phyloP scores from a whole-genome alignment of 1,140 invertebrate species.

The Physella acuta region DNA sequence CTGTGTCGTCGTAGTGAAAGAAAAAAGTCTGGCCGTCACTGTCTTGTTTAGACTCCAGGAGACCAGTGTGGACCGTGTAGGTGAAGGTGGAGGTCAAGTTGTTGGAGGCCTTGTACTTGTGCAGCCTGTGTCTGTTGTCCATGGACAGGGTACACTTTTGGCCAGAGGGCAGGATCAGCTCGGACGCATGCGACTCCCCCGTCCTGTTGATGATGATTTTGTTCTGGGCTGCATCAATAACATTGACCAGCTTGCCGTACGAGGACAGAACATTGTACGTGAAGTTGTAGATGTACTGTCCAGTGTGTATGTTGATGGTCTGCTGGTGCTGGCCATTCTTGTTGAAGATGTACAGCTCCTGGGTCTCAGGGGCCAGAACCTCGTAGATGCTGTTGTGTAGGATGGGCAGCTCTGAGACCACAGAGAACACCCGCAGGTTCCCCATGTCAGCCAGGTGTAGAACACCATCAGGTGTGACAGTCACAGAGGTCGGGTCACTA shows the following conservation, averaged over 20 bases:
- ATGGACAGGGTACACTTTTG: slow-evolving; percentile 87
- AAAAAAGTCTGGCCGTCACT: slow-evolving; percentile 86
- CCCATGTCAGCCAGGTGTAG: slow-evolving; percentile 86
- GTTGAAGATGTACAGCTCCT: slow-evolving; percentile 94
- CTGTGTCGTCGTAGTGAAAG: slow-evolving; percentile 85
- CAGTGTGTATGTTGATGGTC: slow-evolving; percentile 89
- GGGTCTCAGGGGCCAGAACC: slow-evolving; percentile 85
- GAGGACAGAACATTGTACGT: slow-evolving; percentile 95
- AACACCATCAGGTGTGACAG: slow-evolving; percentile 85
- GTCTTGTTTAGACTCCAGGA: slow-evolving; percentile 67
- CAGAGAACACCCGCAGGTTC: slow-evolving; percentile 79
- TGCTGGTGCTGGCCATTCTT: slow-evolving; percentile 90
- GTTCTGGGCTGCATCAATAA: slow-evolving; percentile 90
- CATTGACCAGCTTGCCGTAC: slow-evolving; percentile 88
- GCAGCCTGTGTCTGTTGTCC: slow-evolving; percentile 79
- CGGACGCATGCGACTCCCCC: slow-evolving; percentile 70
- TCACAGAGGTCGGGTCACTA: slow-evolving; percentile 85
- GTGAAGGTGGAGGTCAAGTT: slow-evolving; percentile 91
- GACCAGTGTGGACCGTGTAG: slow-evolving; percentile 84
- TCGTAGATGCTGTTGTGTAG: slow-evolving; percentile 89
- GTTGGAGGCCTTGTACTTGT: slow-evolving; percentile 84
- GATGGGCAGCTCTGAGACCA: slow-evolving; percentile 85
- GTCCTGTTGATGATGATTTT: slow-evolving; percentile 81
- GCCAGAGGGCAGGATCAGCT: slow-evolving; percentile 90
- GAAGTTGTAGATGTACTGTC: slow-evolving; percentile 87